Base-by-base conservation (phyloP, 2,113 vertebrate species). In the Nesoenas mayeri region DNA sequence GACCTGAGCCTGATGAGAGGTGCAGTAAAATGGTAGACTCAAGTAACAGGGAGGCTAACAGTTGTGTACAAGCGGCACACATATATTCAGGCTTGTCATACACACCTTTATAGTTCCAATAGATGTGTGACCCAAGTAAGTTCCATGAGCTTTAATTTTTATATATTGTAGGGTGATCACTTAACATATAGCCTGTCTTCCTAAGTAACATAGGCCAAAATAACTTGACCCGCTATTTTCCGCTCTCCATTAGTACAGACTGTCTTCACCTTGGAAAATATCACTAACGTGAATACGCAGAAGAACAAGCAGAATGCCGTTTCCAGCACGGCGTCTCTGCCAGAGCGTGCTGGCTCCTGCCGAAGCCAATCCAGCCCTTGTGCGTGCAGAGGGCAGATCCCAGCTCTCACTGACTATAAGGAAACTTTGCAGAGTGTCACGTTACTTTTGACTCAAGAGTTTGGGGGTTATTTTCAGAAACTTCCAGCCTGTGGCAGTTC, bases 321-420 rank as follows among this genome's bases (percentile, higher is more conserved):
- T 86, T 60, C 47, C 86, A 93, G 91, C 83, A 84, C 21, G 9
- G 73, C 1, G 6, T 11, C 69, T 7, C 6, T 24, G 80, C 91
- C 94, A 84, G 64, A 74, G 85, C 15, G 3, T 71, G 87, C 89
- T 53, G 93, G 86, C 86, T 95, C 60, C 77, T 38, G 72, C 88
- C 38, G 64, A 53, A 91, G 88, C 75, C 88, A 38, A 15, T 9
- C 25, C 70, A 64, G 86, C 51, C 72, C 51, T 16, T 6, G 22
- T 67, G 73, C 2, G 2, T 16, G 79, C 80, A 15, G 14, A 21
- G 71, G 83, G 69, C 88, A 91, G 69, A 67, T 32, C 80, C 3
- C 16, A 50, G 80, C 66, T 36, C 78, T 65, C 8, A 4, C 44
- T 13, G 58, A 16, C 81, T 57, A 2, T 4, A 31, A 81, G 53